Base-by-base conservation (phyloP, 2,113 vertebrate species). In the Grammomys dolichurus region DNA sequence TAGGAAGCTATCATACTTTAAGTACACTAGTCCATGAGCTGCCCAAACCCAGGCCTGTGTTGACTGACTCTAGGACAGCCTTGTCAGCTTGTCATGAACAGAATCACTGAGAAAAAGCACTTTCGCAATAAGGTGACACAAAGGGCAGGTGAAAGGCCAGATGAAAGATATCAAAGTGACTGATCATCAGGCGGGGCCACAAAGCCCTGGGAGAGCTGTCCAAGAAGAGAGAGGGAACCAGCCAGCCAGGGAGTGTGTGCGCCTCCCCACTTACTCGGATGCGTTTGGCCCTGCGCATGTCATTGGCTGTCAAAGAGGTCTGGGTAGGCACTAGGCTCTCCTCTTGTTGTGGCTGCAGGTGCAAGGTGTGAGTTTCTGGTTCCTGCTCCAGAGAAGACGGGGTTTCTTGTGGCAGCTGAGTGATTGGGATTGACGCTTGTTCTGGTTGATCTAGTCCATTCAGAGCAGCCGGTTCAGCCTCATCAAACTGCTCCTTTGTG, bases 231-330 rank as follows among this genome's bases (percentile, higher is more conserved):
- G 13, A 1, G 7, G 31, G 3, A 13, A 33, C 4, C 12, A 1
- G 91, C 73, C 65, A 46, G 31, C 4, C 3, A 40, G 6, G 31
- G 43, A 54, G 0, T 33, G 60, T 24, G 1, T 1, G 0, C 0
- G 0, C 76, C 1, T 0, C 20, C 85, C 95, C 78, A 95, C 99
- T 98, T 98, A 99, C 99, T 98, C 99, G 98, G 97, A 99, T 99
- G 67, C 99, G 99, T 95, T 99, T 99, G 40, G 99, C 99, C 56
- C 99, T 98, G 24, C 99, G 99, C 98, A 99, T 99, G 95, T 99
- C 99, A 84, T 99, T 99, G 0, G 99, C 98, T 0, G 99, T 99
- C 97, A 99, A 98, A 76, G 99, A 98, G 73, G 98, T 96, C 76
- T 99, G 99, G 0, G 98, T 70, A 22, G 99, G 98, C 96, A 97